Percentiles rank a stretch among this genome's conserved stretches.
phyloP scores from a whole-genome alignment of 2,888 invertebrate species.

The Mimachlamys varia region DNA sequence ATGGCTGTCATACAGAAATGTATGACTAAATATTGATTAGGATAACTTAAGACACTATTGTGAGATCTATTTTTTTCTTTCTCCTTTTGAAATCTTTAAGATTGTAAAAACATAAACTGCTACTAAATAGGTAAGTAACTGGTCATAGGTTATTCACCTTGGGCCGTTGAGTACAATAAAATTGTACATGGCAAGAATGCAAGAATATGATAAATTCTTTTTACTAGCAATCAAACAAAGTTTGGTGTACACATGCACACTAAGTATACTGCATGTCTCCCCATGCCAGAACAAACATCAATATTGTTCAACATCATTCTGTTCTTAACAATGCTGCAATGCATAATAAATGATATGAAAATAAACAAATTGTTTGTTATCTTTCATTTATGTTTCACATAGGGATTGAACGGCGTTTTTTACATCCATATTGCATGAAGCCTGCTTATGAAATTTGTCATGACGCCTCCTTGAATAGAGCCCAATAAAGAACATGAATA shows the following conservation, averaged over 20 bases:
- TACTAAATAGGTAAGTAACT: not conserved
- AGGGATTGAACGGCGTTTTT: not conserved
- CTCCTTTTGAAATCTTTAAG: too few species aligned
- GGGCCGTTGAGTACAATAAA: not conserved
- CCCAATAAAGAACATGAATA: too few species aligned
- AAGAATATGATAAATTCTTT: not conserved
- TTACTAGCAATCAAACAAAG: not conserved
- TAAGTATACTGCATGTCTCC: not conserved
- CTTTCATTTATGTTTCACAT: not conserved
- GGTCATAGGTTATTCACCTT: not conserved
- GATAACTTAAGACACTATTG: too few species aligned
- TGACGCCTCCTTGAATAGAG: too few species aligned
- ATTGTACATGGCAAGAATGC: not conserved
- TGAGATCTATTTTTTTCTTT: too few species aligned
- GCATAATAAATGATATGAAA: not conserved
- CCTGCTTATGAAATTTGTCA: too few species aligned
- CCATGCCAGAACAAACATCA: not conserved
- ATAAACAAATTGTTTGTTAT: not conserved
- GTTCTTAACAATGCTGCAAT: constrained; percentile 11
- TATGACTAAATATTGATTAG: too few species aligned
- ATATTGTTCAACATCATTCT: not conserved
- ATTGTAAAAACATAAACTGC: not conserved
- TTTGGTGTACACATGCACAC: not conserved
- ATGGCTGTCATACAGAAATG: too few species aligned
- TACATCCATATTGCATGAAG: too few species aligned